A percentile compares a stretch with the other conserved stretches of the same genome.
Conservation (phyloP, 2,113 vertebrate species). For the Indri indri region DNA sequence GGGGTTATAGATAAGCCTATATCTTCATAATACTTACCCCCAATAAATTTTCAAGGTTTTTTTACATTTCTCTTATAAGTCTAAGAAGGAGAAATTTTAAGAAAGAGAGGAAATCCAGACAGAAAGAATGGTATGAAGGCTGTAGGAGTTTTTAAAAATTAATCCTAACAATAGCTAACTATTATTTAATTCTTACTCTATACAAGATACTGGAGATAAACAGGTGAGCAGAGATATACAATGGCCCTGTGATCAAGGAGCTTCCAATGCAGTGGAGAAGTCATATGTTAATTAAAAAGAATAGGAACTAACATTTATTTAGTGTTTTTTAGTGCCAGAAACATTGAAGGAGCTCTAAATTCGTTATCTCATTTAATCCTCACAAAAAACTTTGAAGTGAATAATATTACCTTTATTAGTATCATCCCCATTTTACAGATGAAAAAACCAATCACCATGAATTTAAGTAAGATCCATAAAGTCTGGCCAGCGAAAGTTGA, state of each 20-base stretch:
- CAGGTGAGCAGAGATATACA: not conserved
- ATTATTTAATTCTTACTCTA: not conserved
- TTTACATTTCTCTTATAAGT: not conserved
- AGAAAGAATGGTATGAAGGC: not conserved
- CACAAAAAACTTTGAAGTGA: not conserved
- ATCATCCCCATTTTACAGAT: not conserved
- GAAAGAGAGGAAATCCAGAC: not conserved
- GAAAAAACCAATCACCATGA: not conserved
- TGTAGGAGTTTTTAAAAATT: not conserved
- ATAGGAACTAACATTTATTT: not conserved
- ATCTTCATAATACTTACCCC: not conserved
- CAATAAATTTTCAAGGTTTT: not conserved
- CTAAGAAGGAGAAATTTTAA: not conserved
- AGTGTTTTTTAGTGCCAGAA: not conserved
- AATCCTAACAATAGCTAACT: not conserved
- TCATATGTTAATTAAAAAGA: not conserved
- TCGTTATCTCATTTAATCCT: not conserved
- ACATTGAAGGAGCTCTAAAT: not conserved
- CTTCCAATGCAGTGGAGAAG: not conserved
- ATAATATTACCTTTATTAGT: not conserved
- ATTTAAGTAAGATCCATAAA: not conserved
- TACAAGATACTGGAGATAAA: not conserved
- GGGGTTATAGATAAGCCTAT: not conserved
- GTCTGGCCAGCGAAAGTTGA: not conserved
- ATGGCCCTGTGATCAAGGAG: not conserved